Evolutionary conservation across 2,888 invertebrate species (phyloP).

Genomic region (Andrena camellia): DNA sequence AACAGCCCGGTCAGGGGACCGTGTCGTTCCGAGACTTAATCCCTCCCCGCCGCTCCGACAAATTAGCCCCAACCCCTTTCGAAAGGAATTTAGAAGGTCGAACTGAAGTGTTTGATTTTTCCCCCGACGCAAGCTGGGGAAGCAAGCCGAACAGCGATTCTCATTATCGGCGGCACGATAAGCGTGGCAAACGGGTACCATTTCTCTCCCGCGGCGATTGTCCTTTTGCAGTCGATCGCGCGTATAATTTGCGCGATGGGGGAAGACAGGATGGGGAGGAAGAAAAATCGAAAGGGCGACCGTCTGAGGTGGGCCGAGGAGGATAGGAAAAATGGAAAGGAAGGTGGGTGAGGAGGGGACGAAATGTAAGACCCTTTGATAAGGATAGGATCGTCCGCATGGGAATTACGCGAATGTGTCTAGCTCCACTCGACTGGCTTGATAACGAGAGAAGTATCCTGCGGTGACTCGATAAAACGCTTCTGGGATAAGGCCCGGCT

Average conservation of each 20-base stretch:
- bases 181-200: slow-evolving; percentile 60
- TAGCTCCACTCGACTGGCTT: slow-evolving; percentile 52
- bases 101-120: slow-evolving; percentile 53
- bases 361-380: slow-evolving; percentile 45
- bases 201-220: slow-evolving; percentile 62
- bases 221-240: slow-evolving; percentile 63
- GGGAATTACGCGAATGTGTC: slow-evolving; percentile 63
- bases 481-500: slow-evolving; percentile 23
- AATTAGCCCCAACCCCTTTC: slow-evolving; percentile 29
- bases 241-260: slow-evolving; percentile 66
- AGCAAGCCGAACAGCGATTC: slow-evolving; percentile 40
- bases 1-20: background rate
- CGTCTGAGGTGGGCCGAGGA: background rate
- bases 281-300: slow-evolving; percentile 4
- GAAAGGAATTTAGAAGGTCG: slow-evolving; percentile 40
- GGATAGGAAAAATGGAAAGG: background rate
- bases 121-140: slow-evolving; percentile 8
- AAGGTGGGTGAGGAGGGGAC: background rate
- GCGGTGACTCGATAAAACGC: slow-evolving; percentile 57
- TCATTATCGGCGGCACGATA: slow-evolving; percentile 65
- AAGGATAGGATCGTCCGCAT: slow-evolving; percentile 67
- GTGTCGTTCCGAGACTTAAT: background rate
- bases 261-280: background rate
- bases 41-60: background rate
- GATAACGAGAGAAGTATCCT: slow-evolving; percentile 66